phyloP scores from a whole-genome alignment of 2,797 vertebrate species.

The Thripadectes ignobilis region DNA sequence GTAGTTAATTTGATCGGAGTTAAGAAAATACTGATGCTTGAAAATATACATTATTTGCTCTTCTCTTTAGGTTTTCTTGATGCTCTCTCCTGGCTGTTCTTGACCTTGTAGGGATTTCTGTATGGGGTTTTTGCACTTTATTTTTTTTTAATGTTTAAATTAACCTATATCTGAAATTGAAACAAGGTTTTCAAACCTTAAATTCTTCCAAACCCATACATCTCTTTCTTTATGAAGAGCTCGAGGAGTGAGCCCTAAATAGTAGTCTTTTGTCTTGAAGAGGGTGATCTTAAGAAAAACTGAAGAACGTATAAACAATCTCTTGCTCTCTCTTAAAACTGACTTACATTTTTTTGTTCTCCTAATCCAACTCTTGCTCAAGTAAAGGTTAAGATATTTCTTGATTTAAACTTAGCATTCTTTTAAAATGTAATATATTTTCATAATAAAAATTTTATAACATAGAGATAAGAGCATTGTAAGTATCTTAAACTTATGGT shows the following conservation, averaged over 20 bases:
- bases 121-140: neutral
- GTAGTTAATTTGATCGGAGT: neutral
- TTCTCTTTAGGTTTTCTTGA: neutral
- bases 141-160: neutral
- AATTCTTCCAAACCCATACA: neutral
- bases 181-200: neutral
- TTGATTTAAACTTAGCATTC: neutral
- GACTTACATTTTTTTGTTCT: neutral
- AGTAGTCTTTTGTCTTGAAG: neutral
- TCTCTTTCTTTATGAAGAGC: neutral
- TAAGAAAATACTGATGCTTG: neutral
- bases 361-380: neutral
- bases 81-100: neutral
- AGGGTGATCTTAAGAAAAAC: neutral
- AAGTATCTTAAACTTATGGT: neutral
- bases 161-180: neutral
- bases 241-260: neutral
- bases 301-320: neutral
- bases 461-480: neutral
- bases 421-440: neutral
- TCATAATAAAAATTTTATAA: neutral
- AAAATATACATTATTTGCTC: neutral
- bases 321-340: neutral
- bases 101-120: neutral
- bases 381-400: neutral